phyloP scores from a whole-genome alignment of 92 coral and sea anemone species.

The Palythoa grandiflora region DNA sequence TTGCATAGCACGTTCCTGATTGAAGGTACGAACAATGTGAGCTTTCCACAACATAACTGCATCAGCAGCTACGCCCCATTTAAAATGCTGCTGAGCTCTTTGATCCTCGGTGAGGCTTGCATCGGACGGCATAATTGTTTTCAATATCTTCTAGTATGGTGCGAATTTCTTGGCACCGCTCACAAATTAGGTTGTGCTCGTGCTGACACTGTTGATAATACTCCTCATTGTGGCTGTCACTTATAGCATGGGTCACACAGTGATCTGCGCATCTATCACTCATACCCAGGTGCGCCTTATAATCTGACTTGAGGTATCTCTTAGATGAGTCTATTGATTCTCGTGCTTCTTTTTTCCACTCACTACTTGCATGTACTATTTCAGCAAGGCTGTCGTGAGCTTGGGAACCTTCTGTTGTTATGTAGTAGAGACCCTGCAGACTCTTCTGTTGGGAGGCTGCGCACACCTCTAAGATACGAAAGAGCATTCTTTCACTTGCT shows the following conservation, averaged over 20 bases:
- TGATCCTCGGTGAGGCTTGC: not conserved
- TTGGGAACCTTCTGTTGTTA: not conserved
- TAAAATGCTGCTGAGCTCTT: not conserved
- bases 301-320: not conserved
- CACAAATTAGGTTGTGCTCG: not conserved
- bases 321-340: not conserved
- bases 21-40: constrained; percentile 30
- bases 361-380: not conserved
- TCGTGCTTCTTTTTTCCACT: not conserved
- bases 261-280: not conserved
- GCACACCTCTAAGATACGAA: not conserved
- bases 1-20: constrained; percentile 36
- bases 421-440: not conserved
- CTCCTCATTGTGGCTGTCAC: not conserved
- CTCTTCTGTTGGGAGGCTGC: not conserved
- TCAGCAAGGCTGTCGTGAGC: not conserved
- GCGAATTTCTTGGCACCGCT: constrained; percentile 20
- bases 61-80: not conserved
- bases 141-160: constrained; percentile 5
- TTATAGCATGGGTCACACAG: not conserved
- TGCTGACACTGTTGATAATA: constrained; percentile 7
- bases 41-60: constrained; percentile 25
- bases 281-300: not conserved
- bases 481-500: constrained; percentile 39
- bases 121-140: not conserved